These are phyloP conservation scores for Oplegnathus fasciatus DNA, from an alignment of 2,113 vertebrate genomes.

Conservation along the genomic window DNA sequence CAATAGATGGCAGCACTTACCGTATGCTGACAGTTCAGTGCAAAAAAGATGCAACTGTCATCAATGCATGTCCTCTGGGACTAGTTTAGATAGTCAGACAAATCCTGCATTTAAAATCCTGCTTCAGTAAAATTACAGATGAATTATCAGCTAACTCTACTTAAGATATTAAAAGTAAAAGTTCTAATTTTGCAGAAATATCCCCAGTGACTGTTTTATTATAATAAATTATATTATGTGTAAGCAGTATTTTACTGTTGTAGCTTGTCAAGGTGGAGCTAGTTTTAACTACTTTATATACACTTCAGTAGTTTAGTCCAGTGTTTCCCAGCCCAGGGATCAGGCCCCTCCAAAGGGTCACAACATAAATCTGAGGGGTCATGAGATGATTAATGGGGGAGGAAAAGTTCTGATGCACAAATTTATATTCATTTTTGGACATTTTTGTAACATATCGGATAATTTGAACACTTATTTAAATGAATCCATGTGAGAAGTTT, in stretches of 20 bases:
- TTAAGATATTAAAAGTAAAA: background rate
- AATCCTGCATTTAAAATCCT: too few species aligned
- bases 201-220: background rate
- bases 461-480: background rate
- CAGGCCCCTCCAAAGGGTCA: background rate
- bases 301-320: background rate
- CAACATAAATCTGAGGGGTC: background rate
- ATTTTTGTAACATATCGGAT: background rate
- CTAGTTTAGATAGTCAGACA: background rate
- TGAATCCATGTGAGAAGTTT: background rate
- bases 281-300: background rate
- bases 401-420: background rate
- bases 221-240: background rate
- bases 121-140: too few species aligned
- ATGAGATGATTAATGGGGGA: background rate
- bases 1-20: slow-evolving; percentile 55
- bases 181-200: background rate
- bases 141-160: background rate
- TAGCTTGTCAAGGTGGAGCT: background rate
- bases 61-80: background rate
- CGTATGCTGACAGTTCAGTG: background rate
- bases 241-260: background rate
- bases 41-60: background rate
- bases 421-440: background rate
- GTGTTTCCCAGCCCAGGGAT: background rate